Evolutionary conservation across 2,797 vertebrate species (phyloP).

Genomic region (Novumbra hubbsi): DNA sequence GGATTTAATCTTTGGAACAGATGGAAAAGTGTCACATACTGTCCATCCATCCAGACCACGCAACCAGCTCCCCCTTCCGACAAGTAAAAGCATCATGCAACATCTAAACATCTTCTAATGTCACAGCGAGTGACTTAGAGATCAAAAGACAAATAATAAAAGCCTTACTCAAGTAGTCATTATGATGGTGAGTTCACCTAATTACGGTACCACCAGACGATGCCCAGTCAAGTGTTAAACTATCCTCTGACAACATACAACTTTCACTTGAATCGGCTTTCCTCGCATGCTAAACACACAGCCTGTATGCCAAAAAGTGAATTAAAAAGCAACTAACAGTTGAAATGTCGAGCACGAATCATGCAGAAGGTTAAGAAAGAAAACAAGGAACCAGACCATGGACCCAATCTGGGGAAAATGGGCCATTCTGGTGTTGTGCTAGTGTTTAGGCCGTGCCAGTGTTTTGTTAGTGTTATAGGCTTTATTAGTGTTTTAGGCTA

Average conservation of each 20-base stretch:
- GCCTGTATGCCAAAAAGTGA: neutral
- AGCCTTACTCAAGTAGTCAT: neutral
- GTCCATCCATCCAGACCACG: constrained; percentile 2
- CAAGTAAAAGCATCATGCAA: constrained; percentile 4
- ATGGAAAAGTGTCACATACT: no score
- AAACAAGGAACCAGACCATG: neutral
- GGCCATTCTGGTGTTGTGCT: neutral
- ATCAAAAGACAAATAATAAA: neutral
- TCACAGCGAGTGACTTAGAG: neutral
- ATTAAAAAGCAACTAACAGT: neutral
- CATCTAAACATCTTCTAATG: neutral
- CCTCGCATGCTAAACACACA: neutral
- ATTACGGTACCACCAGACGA: neutral
- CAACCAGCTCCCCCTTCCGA: constrained; percentile 3
- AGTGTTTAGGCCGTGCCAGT: neutral
- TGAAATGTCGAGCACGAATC: neutral
- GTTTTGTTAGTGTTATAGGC: no score
- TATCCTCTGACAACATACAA: neutral
- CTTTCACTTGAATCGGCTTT: neutral
- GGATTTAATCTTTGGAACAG: no score
- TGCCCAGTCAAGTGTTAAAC: neutral
- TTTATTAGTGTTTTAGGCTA: no score
- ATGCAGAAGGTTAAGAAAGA: neutral
- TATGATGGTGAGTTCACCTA: neutral
- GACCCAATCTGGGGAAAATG: neutral